phyloP scores from a whole-genome alignment of 2,888 invertebrate species.

The Drosophila emarginata region DNA sequence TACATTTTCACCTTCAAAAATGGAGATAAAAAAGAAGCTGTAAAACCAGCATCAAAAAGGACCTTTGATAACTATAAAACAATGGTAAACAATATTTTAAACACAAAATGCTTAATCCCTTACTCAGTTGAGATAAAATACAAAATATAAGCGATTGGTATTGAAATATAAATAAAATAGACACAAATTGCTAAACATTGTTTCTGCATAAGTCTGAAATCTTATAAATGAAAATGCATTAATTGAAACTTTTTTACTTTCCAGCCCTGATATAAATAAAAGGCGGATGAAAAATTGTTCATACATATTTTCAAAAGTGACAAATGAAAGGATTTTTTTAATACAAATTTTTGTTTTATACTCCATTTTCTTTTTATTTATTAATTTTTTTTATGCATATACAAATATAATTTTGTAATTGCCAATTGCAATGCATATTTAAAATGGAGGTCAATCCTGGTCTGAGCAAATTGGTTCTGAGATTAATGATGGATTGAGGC shows the following conservation, averaged over 20 bases:
- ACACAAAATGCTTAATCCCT: no score
- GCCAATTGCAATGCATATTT: constrained; percentile 62
- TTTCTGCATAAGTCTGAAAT: no score
- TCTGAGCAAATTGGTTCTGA: constrained; percentile 36
- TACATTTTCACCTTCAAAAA: no score
- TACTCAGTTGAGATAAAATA: no score
- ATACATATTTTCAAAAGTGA: constrained; percentile 44
- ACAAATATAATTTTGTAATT: constrained; percentile 72
- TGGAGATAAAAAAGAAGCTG: no score
- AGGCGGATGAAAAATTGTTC: constrained; percentile 40
- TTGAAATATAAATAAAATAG: no score
- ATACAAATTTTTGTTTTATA: background rate
- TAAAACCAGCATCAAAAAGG: no score
- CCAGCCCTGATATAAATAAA: constrained; percentile 28
- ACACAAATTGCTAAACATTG: background rate
- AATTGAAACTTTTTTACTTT: background rate
- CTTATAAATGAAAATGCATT: background rate
- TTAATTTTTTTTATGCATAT: constrained; percentile 35
- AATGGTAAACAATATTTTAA: no score
- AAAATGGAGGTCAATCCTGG: constrained; percentile 58
- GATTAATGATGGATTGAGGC: constrained; percentile 40
- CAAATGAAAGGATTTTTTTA: constrained; percentile 61
- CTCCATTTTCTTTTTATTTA: no score
- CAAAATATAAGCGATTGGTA: no score
- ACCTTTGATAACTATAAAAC: no score